phyloP scores from a whole-genome alignment of 2,888 invertebrate genomes.

The Bibio marci region DNA sequence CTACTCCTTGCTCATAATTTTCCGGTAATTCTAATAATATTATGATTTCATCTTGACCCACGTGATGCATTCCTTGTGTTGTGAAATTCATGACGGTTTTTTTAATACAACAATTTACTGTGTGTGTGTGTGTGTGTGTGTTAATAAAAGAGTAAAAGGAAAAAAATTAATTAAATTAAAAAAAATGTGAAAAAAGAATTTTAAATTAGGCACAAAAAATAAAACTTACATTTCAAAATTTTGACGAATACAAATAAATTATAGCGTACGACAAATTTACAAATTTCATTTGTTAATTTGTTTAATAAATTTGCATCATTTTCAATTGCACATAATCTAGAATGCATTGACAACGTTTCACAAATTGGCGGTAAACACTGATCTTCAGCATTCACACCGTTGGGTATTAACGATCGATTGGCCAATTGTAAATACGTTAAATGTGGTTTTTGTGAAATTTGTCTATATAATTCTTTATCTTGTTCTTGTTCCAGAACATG shows the following conservation, averaged over 20 bases:
- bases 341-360: conserved; percentile 18
- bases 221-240: conserved; percentile 52
- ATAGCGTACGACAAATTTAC: conserved; percentile 55
- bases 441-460: conserved; percentile 9
- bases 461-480: too few relatives aligned
- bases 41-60: conserved; percentile 70
- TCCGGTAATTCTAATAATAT: conserved; percentile 57
- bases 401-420: neutral
- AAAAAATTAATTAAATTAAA: conserved; percentile 2
- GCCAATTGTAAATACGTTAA: too few relatives aligned
- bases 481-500: neutral
- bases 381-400: conserved; percentile 30
- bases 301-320: conserved; percentile 38
- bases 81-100: conserved; percentile 59
- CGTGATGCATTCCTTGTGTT: conserved; percentile 56
- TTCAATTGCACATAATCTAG: conserved; percentile 23
- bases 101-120: conserved; percentile 62
- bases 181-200: neutral
- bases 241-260: conserved; percentile 59
- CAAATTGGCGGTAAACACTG: conserved; percentile 36
- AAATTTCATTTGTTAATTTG: conserved; percentile 38
- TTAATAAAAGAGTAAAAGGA: conserved; percentile 12
- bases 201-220: neutral
- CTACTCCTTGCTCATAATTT: too few relatives aligned
- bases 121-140: too few relatives aligned